Percentiles rank a stretch among this genome's conserved stretches.
Evolutionary conservation across 2,113 vertebrate genomes (phyloP).

Genomic region (Ctenomys sociabilis): DNA sequence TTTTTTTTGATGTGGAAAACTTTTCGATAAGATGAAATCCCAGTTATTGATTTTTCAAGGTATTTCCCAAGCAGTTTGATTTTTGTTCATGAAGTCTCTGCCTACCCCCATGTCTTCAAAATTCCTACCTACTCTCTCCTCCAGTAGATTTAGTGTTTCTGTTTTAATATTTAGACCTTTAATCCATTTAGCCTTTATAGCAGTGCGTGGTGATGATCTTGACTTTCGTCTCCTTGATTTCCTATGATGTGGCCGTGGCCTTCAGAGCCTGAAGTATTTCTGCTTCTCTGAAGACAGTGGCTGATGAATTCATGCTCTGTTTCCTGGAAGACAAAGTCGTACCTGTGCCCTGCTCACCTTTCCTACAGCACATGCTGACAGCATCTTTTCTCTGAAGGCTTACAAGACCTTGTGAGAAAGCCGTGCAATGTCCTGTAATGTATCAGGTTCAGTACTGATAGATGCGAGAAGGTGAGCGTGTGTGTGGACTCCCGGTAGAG

Average conservation of each 20-base stretch:
- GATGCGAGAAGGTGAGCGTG: neutral
- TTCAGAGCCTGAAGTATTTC: neutral
- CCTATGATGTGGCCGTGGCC: neutral
- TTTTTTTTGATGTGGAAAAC: no score
- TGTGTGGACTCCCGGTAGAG: neutral
- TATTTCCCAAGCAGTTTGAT: no score
- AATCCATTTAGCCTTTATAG: no score
- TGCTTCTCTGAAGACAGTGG: neutral
- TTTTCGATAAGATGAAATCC: no score
- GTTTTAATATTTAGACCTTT: no score
- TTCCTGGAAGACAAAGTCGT: neutral
- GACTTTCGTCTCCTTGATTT: neutral
- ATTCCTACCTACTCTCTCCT: no score
- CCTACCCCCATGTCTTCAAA: no score
- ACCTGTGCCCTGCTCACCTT: neutral
- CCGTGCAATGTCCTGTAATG: accelerated
- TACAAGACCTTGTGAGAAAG: neutral
- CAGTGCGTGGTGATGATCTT: neutral
- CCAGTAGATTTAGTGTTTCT: no score
- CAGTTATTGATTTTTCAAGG: no score
- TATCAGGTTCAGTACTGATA: neutral
- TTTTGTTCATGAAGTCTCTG: no score
- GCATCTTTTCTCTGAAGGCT: neutral
- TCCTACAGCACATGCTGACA: neutral
- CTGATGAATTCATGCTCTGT: neutral